Conservation (phyloP, 2,113 vertebrate genomes). For the Chamaetylas fuelleborni region DNA sequence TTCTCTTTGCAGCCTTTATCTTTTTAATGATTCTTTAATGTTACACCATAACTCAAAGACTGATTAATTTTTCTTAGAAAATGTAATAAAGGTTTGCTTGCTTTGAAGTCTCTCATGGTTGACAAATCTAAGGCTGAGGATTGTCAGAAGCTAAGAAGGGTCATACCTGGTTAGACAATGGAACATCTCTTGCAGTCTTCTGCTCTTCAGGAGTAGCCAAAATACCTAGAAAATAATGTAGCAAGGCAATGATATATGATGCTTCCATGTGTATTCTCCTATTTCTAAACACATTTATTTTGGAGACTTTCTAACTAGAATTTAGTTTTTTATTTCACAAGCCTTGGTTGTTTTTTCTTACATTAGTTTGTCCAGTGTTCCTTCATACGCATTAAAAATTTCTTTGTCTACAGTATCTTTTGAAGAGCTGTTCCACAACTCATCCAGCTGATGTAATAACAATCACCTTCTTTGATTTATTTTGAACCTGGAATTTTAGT, state of each 20-base stretch:
- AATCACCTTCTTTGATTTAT: background rate
- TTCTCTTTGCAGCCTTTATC: background rate
- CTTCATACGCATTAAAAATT: background rate
- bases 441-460: background rate
- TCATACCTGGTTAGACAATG: background rate
- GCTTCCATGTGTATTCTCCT: background rate
- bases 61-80: background rate
- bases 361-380: background rate
- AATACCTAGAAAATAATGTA: background rate
- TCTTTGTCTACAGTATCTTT: background rate
- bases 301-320: background rate
- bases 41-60: background rate
- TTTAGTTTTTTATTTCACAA: background rate
- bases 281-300: background rate
- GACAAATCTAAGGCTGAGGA: background rate
- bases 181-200: background rate
- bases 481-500: background rate
- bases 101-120: background rate
- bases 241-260: background rate
- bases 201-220: background rate
- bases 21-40: background rate
- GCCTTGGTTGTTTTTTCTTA: background rate
- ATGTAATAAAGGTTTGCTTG: background rate
- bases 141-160: background rate
- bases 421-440: background rate